phyloP scores from a whole-genome alignment of 1,140 invertebrate genomes.

The Wiebesia pumilae region DNA sequence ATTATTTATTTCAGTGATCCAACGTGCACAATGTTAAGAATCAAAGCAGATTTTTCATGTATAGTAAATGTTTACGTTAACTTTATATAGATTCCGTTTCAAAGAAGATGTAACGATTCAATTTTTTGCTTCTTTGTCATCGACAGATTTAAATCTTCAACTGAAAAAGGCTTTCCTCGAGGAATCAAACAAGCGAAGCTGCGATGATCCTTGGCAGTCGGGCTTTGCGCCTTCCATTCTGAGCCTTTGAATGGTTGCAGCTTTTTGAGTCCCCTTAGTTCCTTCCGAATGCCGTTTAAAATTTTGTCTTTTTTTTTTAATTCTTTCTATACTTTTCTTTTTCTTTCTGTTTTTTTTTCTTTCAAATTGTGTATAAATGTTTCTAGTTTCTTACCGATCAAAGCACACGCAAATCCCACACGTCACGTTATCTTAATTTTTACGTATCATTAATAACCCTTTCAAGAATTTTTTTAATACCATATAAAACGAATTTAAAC shows the following conservation, averaged over 20 bases:
- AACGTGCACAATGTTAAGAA: neutral
- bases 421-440: neutral
- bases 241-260: slow-evolving; percentile 47
- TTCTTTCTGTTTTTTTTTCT: neutral
- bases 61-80: neutral
- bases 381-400: neutral
- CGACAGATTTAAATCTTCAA: slow-evolving; percentile 26
- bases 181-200: slow-evolving; percentile 46
- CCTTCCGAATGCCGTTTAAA: slow-evolving; percentile 39
- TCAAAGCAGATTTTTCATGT: neutral
- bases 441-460: neutral
- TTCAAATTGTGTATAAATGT: neutral
- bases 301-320: no score
- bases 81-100: neutral
- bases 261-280: slow-evolving; percentile 40
- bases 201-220: slow-evolving; percentile 46
- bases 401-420: slow-evolving; percentile 27
- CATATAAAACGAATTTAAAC: neutral
- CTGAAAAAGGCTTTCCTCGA: slow-evolving; percentile 19
- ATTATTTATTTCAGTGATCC: neutral
- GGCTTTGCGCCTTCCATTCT: slow-evolving; percentile 47
- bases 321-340: slow-evolving; percentile 30
- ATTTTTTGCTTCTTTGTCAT: neutral
- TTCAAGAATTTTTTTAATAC: neutral
- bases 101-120: neutral